phyloP scores from a whole-genome alignment of 2,888 invertebrate genomes.

The Orchesellides sinensis region DNA sequence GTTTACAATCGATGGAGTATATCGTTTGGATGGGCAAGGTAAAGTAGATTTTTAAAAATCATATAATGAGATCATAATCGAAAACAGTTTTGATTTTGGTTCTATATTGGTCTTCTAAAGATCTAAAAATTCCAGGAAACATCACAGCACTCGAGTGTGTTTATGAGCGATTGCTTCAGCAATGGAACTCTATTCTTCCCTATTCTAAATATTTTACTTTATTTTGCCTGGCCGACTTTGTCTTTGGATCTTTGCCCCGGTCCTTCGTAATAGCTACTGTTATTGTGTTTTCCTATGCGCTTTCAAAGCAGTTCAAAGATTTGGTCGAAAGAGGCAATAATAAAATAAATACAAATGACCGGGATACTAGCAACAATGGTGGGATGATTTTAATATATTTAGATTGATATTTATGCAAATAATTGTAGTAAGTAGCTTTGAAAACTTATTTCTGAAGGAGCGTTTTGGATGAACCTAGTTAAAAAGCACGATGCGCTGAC shows the following conservation, averaged over 20 bases:
- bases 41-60: background rate
- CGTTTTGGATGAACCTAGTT: constrained; percentile 10
- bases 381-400: no score
- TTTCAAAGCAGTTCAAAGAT: constrained; percentile 36
- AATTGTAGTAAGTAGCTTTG: no score
- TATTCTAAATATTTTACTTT: constrained; percentile 1
- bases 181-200: constrained; percentile 1
- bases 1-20: constrained; percentile 28
- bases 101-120: background rate
- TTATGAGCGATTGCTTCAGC: constrained; percentile 1
- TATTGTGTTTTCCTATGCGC: constrained; percentile 19
- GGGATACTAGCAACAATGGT: no score
- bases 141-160: background rate
- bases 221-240: constrained; percentile 15
- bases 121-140: background rate
- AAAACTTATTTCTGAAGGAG: background rate
- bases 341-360: no score
- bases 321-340: background rate
- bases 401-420: no score
- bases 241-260: constrained; percentile 28
- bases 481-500: constrained; percentile 34
- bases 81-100: background rate
- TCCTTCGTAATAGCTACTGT: constrained; percentile 3
- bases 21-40: constrained; percentile 31
- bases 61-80: background rate